These are phyloP conservation scores for Stylophora pistillata DNA, from an alignment of 64 coral and sea anemone genomes.

Conservation along the genomic window DNA sequence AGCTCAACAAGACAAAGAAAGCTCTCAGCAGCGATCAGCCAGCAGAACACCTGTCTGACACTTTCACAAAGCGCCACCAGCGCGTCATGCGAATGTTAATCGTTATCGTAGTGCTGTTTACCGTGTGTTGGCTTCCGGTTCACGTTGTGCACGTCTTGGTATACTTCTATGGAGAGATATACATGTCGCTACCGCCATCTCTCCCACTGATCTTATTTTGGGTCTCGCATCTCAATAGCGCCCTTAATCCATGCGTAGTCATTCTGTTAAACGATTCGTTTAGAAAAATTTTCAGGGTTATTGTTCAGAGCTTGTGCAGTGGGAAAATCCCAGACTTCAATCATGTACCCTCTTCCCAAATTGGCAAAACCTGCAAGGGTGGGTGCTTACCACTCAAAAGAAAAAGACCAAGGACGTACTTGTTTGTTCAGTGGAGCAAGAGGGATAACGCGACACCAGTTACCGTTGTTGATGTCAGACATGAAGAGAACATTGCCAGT, in stretches of 20 bases:
- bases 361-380: not conserved
- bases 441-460: not conserved
- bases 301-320: not conserved
- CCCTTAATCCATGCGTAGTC: slow-evolving; percentile 73
- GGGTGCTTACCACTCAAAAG: not conserved
- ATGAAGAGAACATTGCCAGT: not conserved
- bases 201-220: slow-evolving; percentile 44
- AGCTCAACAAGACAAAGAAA: slow-evolving; percentile 44
- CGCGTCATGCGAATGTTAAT: slow-evolving; percentile 66
- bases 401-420: not conserved
- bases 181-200: slow-evolving; percentile 8
- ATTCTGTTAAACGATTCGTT: slow-evolving; percentile 58
- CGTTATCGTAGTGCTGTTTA: slow-evolving; percentile 62
- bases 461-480: not conserved
- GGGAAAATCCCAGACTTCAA: not conserved
- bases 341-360: not conserved
- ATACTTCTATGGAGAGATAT: slow-evolving; percentile 9
- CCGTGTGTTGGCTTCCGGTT: slow-evolving; percentile 80
- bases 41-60: not conserved
- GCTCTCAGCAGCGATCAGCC: slow-evolving; percentile 6
- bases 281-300: not conserved
- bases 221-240: slow-evolving; percentile 72
- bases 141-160: slow-evolving; percentile 52
- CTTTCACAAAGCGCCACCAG: not conserved
- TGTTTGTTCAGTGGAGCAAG: not conserved